Conservation (phyloP, 2,113 vertebrate genomes). For the Sylvilagus bachmani region DNA sequence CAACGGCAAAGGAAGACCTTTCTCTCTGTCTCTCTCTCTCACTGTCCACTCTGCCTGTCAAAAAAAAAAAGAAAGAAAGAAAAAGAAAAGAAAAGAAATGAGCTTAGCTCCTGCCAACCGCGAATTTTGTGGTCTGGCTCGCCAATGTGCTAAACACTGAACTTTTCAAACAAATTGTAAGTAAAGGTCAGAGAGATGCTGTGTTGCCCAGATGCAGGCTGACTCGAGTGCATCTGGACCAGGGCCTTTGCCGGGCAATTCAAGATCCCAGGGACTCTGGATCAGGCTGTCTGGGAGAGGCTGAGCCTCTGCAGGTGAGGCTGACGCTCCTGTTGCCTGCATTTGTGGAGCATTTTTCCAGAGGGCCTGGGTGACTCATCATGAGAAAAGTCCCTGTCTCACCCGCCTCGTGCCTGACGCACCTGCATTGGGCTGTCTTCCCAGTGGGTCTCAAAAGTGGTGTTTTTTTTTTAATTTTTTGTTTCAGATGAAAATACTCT, state of each 20-base stretch:
- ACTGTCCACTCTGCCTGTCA: no score
- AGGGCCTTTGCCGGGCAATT: neutral
- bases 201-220: neutral
- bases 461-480: neutral
- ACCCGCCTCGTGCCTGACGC: neutral
- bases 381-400: neutral
- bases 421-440: neutral
- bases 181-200: conserved; percentile 34
- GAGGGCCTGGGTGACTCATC: neutral
- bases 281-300: neutral
- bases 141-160: conserved; percentile 26
- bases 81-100: no score
- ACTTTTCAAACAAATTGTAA: conserved; percentile 62
- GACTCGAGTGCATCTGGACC: neutral
- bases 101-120: conserved; percentile 72
- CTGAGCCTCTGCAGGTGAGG: neutral
- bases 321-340: no score
- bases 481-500: conserved; percentile 16
- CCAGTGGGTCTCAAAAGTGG: neutral
- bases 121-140: conserved; percentile 76
- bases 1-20: no score
- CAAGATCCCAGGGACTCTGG: neutral
- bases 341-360: neutral
- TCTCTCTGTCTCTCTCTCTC: no score
- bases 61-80: no score